Percentiles rank a stretch among this genome's conserved stretches.
These are phyloP conservation scores for Drosophila flavopinicola DNA, from an alignment of 2,888 invertebrate genomes.

Conservation along the genomic window DNA sequence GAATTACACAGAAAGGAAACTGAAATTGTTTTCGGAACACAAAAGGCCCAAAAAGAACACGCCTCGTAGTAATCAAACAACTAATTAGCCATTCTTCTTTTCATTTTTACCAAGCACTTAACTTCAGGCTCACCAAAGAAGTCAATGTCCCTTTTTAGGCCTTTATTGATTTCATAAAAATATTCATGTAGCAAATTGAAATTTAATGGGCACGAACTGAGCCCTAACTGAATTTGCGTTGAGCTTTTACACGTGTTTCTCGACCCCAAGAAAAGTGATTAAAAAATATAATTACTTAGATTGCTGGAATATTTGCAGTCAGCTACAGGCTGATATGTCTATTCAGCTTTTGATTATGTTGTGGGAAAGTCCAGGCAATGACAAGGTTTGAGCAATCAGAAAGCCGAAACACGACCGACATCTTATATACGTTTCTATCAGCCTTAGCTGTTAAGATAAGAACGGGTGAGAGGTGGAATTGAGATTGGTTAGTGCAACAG, in stretches of 20 bases:
- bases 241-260: slow-evolving; percentile 15
- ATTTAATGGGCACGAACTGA: slow-evolving; percentile 30
- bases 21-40: too few relatives aligned
- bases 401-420: not conserved
- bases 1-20: too few relatives aligned
- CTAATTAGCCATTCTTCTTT: not conserved
- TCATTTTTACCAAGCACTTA: not conserved
- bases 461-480: slow-evolving; percentile 3
- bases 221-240: slow-evolving; percentile 24
- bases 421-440: slow-evolving; percentile 1
- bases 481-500: not conserved
- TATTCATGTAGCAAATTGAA: slow-evolving; percentile 21
- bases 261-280: not conserved
- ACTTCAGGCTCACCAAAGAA: not conserved
- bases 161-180: slow-evolving; percentile 10
- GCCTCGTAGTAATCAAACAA: not conserved
- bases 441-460: not conserved
- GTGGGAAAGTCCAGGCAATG: slow-evolving; percentile 2
- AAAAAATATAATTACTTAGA: not conserved
- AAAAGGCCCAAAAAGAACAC: not conserved
- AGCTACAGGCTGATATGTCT: not conserved
- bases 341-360: slow-evolving; percentile 1
- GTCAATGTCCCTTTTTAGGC: not conserved
- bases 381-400: not conserved
- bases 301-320: not conserved